phyloP scores from a whole-genome alignment of 2,113 vertebrate species.

The Aspiorhynchus laticeps region DNA sequence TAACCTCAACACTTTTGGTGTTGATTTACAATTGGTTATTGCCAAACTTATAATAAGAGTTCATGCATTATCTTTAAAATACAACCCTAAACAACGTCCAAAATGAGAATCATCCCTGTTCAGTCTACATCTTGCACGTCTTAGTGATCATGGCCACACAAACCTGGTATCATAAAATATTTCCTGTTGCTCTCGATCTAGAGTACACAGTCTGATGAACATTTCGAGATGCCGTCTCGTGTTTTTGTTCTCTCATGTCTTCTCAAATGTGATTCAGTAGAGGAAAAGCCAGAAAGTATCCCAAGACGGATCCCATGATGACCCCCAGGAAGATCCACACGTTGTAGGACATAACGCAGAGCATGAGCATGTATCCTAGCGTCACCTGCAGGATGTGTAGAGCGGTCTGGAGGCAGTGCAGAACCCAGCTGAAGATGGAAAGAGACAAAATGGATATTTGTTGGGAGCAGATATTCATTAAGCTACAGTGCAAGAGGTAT shows the following conservation, averaged over 20 bases:
- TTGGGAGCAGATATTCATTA: background rate
- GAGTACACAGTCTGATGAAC: background rate
- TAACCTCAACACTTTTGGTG: background rate
- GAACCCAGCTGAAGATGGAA: conserved; percentile 65
- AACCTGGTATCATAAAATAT: background rate
- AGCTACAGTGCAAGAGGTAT: background rate
- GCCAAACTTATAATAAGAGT: background rate
- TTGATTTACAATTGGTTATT: background rate
- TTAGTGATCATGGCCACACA: background rate
- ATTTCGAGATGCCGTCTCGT: background rate
- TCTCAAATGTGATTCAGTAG: conserved; percentile 67
- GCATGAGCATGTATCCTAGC: conserved; percentile 91
- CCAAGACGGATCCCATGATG: conserved; percentile 80
- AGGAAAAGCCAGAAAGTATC: conserved; percentile 88
- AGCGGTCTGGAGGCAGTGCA: conserved; percentile 78
- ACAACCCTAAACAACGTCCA: background rate
- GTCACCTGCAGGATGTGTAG: conserved; percentile 88
- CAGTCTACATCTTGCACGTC: background rate
- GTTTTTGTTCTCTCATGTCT: background rate
- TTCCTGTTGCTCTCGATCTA: background rate
- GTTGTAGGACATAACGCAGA: conserved; percentile 97
- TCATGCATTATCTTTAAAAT: background rate
- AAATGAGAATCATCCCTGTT: background rate
- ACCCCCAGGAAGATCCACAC: conserved; percentile 91
- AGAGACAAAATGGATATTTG: background rate